Conservation (phyloP, 2,113 vertebrate genomes). For the Rhinoptilus africanus region DNA sequence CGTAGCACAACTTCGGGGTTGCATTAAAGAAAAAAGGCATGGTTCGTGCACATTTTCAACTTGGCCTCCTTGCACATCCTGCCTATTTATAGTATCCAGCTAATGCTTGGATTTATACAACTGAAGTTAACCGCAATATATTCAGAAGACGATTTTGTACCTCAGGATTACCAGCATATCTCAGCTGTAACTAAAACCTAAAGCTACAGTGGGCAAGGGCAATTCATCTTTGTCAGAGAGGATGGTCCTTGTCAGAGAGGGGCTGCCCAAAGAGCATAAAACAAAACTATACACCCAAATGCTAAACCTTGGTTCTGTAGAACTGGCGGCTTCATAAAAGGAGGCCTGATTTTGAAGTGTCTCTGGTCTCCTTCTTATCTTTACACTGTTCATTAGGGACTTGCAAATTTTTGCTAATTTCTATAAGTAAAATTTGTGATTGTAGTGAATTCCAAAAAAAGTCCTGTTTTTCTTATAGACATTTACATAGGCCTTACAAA, state of each 20-base stretch:
- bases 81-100: constrained; percentile 53
- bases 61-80: constrained; percentile 49
- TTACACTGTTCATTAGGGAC: background rate
- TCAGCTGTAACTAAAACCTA: constrained; percentile 2
- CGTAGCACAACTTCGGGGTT: background rate
- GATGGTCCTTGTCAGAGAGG: background rate
- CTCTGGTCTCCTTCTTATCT: background rate
- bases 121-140: constrained; percentile 5
- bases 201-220: background rate
- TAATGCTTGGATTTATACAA: constrained; percentile 30
- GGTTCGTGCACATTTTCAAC: constrained; percentile 32
- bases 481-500: background rate
- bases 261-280: background rate
- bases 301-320: background rate
- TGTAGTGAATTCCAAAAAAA: background rate
- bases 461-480: background rate
- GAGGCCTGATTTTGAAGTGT: background rate
- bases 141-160: constrained; percentile 4
- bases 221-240: background rate
- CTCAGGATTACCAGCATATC: background rate
- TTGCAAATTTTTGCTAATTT: background rate
- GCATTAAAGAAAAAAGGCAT: constrained; percentile 9
- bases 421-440: background rate
- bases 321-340: background rate
- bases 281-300: background rate